These are phyloP conservation scores for Seira sanloemensis DNA, from an alignment of 2,888 invertebrate genomes.

Conservation along the genomic window DNA sequence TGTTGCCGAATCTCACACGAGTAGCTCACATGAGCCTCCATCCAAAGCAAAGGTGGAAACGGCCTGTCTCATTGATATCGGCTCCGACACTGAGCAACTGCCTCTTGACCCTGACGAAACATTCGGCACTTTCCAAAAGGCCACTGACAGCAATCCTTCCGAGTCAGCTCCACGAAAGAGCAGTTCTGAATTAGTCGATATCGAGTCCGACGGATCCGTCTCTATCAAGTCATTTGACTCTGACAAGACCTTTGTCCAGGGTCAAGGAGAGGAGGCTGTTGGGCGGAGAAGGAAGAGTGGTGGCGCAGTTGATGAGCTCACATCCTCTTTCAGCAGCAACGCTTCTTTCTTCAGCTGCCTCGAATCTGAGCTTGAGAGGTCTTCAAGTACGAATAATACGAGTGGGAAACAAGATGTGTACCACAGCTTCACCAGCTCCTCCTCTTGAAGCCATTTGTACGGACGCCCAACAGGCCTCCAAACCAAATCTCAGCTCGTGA, in stretches of 20 bases:
- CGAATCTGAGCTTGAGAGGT: constrained; percentile 62
- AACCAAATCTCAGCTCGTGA: too few species aligned
- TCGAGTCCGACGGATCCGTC: constrained; percentile 31
- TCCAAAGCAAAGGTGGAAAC: background rate
- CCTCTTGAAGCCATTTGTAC: constrained; percentile 39
- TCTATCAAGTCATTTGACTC: constrained; percentile 53
- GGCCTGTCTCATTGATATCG: background rate
- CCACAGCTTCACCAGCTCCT: constrained; percentile 49
- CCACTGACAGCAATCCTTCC: constrained; percentile 39
- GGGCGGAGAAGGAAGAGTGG: constrained; percentile 24
- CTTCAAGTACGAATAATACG: constrained; percentile 18
- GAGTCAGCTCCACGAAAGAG: constrained; percentile 34
- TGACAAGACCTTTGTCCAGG: constrained; percentile 39
- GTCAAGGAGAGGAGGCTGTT: background rate
- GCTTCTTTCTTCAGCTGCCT: constrained; percentile 66
- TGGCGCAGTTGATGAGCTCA: too few species aligned
- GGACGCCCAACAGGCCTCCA: too few species aligned
- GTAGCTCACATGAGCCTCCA: background rate
- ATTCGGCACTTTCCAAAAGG: constrained; percentile 18
- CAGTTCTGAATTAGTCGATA: constrained; percentile 15
- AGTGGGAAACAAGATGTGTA: too few species aligned
- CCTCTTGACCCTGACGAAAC: constrained; percentile 35
- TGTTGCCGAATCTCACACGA: constrained; percentile 55
- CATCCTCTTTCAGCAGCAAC: constrained; percentile 43
- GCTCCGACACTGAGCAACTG: background rate